Evolutionary conservation across 2,888 invertebrate genomes (phyloP), one percentile per base, ranked within the genome.

Genomic region (Andrena bicolor): DNA sequence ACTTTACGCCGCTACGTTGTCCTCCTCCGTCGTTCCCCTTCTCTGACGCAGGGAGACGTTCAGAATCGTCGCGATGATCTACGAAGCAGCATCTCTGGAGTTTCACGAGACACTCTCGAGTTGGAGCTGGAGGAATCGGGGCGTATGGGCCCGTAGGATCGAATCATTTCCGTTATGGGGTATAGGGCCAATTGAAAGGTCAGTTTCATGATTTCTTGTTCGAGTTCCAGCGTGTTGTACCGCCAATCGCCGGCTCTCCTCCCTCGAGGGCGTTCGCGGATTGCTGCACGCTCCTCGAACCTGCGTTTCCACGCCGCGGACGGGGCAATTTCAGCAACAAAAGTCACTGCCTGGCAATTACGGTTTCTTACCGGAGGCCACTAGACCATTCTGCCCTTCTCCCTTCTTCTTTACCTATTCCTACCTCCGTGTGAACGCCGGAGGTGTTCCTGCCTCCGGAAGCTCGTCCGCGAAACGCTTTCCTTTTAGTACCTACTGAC

Each of bases 261-360:
- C 49, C 26, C 28, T 56, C 68, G 48, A 63, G 71, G 26, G 56
- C 58, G 53, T 30, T 63, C 28, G 56, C 53, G 64, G 64, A 75
- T 58, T 30, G 32, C 32, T 26, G 56, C 77, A 65, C 58, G 51
- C 73, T 48, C 58, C 23, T 65, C 53, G 64, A 48, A 53, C 53
- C 63, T 64, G 71, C 35, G 75, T 86, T 88, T 83, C 83, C 83
- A 71, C 76, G 80, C 65, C 60, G 75, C 51, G 73, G 49, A 7
- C 69, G 65, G 41, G 66, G 81, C 73, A 83, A 86, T 90, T 88
- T 88, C 89, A 85, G 76, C 76, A 78, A 81, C 86, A 83, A 76
- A 88, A 86, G 86, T 89, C 86, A 86, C 80, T 86, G 82, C 82
- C 82, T 80, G 82, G 82, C 83, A 88, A 90, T 90, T 90, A 90